A percentile compares a stretch with the other conserved stretches of the same genome.
Evolutionary conservation across 2,113 vertebrate genomes (phyloP).

Genomic region (Sander lucioperca): DNA sequence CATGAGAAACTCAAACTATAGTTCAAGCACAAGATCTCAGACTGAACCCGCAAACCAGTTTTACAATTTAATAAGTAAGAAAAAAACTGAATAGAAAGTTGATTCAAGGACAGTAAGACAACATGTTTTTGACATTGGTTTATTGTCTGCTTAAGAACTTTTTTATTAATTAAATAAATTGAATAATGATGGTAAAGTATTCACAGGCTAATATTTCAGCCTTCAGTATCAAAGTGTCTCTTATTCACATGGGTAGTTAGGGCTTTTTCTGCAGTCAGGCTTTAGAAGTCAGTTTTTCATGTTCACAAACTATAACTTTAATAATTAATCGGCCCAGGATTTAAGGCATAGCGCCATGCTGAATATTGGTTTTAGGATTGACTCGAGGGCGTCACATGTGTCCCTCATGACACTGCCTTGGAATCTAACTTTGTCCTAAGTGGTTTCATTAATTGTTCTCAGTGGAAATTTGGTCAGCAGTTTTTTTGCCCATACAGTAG

Average conservation of each 20-base stretch:
- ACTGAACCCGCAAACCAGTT: background rate
- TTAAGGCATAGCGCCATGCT: background rate
- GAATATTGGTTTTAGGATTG: conserved; percentile 29
- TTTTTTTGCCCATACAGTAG: conserved; percentile 14
- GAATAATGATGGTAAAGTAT: background rate
- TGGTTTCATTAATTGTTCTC: conserved; percentile 47
- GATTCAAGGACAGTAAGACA: background rate
- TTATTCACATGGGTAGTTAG: too few species aligned
- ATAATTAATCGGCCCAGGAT: background rate
- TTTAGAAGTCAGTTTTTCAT: background rate
- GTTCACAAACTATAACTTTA: background rate
- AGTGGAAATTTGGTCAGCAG: conserved; percentile 18
- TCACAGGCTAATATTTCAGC: too few species aligned
- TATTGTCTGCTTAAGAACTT: background rate
- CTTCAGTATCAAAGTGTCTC: background rate
- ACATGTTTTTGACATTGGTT: background rate
- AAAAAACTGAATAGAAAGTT: background rate
- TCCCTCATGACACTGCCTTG: conserved; percentile 18
- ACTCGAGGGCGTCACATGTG: conserved; percentile 5
- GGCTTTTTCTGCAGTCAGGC: background rate
- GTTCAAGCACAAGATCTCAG: background rate
- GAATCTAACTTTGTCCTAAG: conserved; percentile 26
- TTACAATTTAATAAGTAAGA: background rate
- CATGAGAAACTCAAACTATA: background rate
- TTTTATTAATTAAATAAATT: background rate